These are phyloP conservation scores for Apamea epomidion DNA, from an alignment of 2,888 invertebrate species.

Conservation along the genomic window DNA sequence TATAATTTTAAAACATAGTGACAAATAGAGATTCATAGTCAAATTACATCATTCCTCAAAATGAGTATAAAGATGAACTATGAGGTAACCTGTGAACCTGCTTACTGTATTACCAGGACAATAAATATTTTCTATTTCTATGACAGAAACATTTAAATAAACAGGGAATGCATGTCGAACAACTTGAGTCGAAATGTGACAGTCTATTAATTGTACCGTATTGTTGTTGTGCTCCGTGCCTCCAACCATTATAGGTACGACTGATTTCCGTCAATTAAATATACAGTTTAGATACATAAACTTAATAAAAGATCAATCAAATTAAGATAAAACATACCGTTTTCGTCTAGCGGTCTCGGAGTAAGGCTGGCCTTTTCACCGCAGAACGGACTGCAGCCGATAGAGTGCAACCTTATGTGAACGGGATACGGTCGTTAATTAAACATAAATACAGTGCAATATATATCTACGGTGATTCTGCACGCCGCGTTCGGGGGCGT, in stretches of 20 bases:
- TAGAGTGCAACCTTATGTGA: neutral
- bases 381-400: neutral
- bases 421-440: neutral
- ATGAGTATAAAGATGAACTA: neutral
- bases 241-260: no score
- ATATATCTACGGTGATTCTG: neutral
- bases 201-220: neutral
- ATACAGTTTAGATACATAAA: neutral
- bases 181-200: neutral
- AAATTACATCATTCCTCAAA: no score
- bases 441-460: neutral
- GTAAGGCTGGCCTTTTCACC: no score
- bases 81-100: no score
- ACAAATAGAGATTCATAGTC: no score
- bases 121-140: no score
- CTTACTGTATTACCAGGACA: no score
- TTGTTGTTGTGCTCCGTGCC: no score
- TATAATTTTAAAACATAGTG: neutral
- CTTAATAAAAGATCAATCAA: neutral
- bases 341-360: neutral
- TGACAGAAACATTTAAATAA: neutral
- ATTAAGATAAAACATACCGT: neutral
- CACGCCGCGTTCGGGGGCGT: neutral
- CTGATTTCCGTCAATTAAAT: neutral
- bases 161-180: neutral